These are phyloP conservation scores for Dromas ardeola DNA, from an alignment of 2,113 vertebrate genomes.

Conservation along the genomic window DNA sequence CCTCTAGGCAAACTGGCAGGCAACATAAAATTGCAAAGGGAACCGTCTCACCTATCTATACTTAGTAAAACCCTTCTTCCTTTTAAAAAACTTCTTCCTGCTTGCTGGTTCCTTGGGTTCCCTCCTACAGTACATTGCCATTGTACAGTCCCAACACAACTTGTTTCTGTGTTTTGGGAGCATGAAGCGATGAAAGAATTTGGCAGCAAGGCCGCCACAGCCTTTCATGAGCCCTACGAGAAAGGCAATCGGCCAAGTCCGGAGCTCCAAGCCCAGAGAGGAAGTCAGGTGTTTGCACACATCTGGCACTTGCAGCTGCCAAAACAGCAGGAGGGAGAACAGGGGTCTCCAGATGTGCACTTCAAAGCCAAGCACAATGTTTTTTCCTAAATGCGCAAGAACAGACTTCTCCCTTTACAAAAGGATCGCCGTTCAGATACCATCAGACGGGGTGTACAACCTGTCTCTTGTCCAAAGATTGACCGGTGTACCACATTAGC, in stretches of 20 bases:
- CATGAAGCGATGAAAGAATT: neutral
- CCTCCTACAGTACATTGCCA: neutral
- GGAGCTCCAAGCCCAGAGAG: neutral
- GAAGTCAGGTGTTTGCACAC: neutral
- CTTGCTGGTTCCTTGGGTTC: neutral
- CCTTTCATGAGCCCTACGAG: neutral
- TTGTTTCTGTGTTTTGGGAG: neutral
- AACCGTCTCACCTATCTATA: neutral
- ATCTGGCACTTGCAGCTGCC: neutral
- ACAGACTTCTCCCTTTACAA: neutral
- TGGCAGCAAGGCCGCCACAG: neutral
- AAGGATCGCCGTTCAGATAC: neutral
- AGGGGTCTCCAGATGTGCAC: neutral
- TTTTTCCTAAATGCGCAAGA: neutral
- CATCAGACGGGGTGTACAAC: neutral
- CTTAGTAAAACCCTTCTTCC: neutral
- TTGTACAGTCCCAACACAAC: rapidly evolving
- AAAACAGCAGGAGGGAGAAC: neutral
- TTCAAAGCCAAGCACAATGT: neutral
- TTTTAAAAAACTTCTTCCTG: neutral
- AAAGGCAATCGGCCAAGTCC: neutral
- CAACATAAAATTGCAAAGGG: neutral
- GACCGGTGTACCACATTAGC: neutral
- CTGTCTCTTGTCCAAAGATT: neutral
- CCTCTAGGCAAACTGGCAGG: neutral